A percentile compares a stretch with the other conserved stretches of the same genome.
Conservation (phyloP, 1,140 invertebrate species). For the Heterodera schachtii region DNA sequence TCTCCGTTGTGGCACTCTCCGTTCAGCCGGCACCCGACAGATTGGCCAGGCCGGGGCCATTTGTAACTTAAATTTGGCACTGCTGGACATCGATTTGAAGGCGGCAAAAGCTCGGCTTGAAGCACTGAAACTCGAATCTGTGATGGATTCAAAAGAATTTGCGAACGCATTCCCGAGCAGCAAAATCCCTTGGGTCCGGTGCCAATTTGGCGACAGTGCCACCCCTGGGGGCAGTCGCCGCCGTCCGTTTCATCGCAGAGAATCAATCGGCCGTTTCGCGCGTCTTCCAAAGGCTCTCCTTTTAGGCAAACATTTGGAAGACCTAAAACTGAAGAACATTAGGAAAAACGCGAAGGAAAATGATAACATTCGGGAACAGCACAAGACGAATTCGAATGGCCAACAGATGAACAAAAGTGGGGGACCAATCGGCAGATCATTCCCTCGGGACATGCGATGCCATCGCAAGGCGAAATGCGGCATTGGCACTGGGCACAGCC, state of each 20-base stretch:
- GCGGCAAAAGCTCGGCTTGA: conserved; percentile 29
- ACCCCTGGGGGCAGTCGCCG: conserved; percentile 54
- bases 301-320: conserved; percentile 53
- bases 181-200: conserved; percentile 50
- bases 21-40: conserved; percentile 16
- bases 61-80: conserved; percentile 32
- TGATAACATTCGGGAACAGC: not conserved
- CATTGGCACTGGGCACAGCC: conserved; percentile 20
- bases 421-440: not conserved
- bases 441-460: conserved; percentile 7
- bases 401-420: not conserved
- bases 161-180: conserved; percentile 47
- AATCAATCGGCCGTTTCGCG: conserved; percentile 31
- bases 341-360: not conserved
- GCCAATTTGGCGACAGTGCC: conserved; percentile 55
- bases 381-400: not conserved
- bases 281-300: conserved; percentile 52
- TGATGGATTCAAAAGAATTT: conserved; percentile 22
- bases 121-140: conserved; percentile 19
- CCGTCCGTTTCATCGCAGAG: conserved; percentile 39
- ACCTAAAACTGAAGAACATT: conserved; percentile 37
- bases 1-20: conserved; percentile 9
- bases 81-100: conserved; percentile 42
- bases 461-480: conserved; percentile 1
- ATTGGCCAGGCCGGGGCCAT: not conserved